Conservation (phyloP, 2,797 vertebrate genomes). For the Tamandua tetradactyla region DNA sequence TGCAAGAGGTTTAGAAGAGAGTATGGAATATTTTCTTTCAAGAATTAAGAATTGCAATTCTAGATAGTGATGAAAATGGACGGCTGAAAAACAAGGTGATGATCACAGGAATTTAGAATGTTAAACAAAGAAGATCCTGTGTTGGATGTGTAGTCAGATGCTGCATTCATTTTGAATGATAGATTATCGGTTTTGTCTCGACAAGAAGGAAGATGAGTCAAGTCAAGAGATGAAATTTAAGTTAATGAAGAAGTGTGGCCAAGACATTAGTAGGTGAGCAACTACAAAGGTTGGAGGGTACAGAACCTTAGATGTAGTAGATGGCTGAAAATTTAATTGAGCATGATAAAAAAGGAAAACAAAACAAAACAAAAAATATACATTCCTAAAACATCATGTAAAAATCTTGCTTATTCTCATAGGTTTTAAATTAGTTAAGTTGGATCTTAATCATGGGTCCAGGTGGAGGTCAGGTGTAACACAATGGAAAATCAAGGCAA, state of each 20-base stretch:
- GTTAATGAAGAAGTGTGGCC: neutral
- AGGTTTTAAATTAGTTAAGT: too few species aligned
- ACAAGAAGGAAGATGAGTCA: neutral
- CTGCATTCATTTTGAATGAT: neutral
- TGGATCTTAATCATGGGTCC: too few species aligned
- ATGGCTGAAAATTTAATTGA: neutral
- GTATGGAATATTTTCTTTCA: neutral
- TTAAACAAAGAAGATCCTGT: neutral
- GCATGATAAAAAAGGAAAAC: neutral
- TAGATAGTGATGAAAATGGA: neutral
- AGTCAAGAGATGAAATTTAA: neutral
- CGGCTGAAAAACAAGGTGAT: neutral
- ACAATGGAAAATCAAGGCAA: too few species aligned
- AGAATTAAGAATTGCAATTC: neutral
- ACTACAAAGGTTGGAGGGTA: neutral
- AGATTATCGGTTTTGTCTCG: neutral
- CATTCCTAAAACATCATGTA: neutral
- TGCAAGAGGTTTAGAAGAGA: neutral
- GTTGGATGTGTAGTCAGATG: neutral
- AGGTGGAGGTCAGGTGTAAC: too few species aligned
- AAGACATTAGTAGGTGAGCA: neutral
- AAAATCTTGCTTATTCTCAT: neutral
- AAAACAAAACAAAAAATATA: neutral
- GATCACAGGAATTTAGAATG: accelerated
- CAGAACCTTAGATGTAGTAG: too few species aligned